phyloP scores from a whole-genome alignment of 2,888 invertebrate species.

The Aphodius sticticus region DNA sequence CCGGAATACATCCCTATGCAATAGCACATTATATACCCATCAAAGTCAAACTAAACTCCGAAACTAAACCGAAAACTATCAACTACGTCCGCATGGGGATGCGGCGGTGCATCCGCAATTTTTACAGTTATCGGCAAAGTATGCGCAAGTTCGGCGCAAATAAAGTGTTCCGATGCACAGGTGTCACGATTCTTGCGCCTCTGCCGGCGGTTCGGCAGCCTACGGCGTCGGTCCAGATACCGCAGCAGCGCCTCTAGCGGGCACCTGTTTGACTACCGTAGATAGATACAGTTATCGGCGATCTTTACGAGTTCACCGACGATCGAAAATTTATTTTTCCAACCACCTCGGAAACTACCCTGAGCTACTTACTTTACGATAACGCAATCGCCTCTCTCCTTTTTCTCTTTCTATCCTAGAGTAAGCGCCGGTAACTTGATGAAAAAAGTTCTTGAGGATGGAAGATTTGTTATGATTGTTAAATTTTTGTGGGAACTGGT shows the following conservation, averaged over 20 bases:
- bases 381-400: neutral
- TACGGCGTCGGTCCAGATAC: neutral
- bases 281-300: neutral
- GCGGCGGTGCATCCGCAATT: neutral
- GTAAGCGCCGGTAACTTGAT: neutral
- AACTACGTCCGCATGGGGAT: neutral
- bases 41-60: neutral
- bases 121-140: neutral
- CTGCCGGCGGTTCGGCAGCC: neutral
- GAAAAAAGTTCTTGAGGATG: neutral
- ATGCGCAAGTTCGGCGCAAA: neutral
- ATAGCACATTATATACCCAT: neutral
- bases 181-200: neutral
- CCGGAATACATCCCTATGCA: neutral
- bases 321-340: conserved; percentile 4
- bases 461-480: too few relatives aligned
- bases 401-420: neutral
- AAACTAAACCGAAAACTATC: neutral
- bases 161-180: neutral
- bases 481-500: too few relatives aligned
- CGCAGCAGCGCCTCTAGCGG: neutral
- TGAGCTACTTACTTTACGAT: neutral
- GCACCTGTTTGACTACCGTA: neutral
- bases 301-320: neutral
- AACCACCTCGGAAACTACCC: neutral